A percentile compares a stretch with the other conserved stretches of the same genome.
Evolutionary conservation across 2,113 vertebrate genomes (phyloP).

Genomic region (Perognathus longimembris): DNA sequence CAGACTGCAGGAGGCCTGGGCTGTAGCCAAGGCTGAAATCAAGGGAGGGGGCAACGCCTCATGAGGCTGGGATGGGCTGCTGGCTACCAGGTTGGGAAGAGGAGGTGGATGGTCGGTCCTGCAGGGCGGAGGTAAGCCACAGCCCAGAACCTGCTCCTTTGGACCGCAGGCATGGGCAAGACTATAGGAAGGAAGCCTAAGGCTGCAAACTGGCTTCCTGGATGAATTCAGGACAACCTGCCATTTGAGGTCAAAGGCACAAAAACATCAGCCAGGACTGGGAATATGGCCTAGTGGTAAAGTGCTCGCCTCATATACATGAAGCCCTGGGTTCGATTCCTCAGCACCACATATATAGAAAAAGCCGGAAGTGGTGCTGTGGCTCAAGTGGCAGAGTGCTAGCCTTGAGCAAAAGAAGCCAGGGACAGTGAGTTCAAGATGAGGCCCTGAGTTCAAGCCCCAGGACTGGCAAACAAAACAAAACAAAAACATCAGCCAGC

Average conservation of each 20-base stretch:
- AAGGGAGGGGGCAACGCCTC: background rate
- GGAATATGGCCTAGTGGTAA: no score
- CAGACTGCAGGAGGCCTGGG: constrained; percentile 34
- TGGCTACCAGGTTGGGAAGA: background rate
- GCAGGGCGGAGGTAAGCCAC: background rate
- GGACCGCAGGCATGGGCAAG: background rate
- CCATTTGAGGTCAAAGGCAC: background rate
- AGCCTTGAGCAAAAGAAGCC: no score
- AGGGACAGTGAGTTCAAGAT: no score
- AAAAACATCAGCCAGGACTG: background rate
- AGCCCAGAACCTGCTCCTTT: background rate
- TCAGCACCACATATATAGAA: no score
- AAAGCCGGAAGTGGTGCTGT: no score
- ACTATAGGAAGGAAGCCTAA: background rate
- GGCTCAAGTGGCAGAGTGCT: no score
- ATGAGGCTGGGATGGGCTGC: background rate
- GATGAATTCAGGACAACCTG: background rate
- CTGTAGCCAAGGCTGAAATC: constrained; percentile 37
- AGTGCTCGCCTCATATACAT: no score
- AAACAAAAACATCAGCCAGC: background rate
- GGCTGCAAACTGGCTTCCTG: background rate
- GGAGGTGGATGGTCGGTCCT: background rate
- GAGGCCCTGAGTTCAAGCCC: no score
- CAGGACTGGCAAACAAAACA: no score
- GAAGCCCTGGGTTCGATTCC: no score